Base-by-base conservation (phyloP, 1,140 invertebrate genomes). In the Ooceraea biroi region DNA sequence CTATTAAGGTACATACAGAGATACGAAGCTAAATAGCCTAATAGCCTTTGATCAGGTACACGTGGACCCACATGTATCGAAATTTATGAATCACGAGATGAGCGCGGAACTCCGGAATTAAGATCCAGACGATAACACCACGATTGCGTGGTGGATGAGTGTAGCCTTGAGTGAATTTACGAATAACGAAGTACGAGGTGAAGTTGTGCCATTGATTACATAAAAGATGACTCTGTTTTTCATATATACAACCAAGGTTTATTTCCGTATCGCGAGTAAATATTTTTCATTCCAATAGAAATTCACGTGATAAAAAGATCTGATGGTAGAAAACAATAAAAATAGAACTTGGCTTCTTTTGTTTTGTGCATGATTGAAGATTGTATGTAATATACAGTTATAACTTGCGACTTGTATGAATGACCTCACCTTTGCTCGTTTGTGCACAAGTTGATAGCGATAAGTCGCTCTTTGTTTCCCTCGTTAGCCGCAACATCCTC, bases 11-110 rank as follows among this genome's bases (percentile, higher is more conserved):
- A 83, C 19, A 50, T 50, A 82, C 41, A 55, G 12, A 52, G 48
- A 66, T 41, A 48, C 25, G 1, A 36, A 65, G 30, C 58, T 68
- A 76, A 76, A 60, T 73, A 83, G 83, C 55, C 82, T 89, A 76
- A 60, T 73, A 83, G 83, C 55, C 82, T 89, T 83, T 86, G 73
- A 72, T 83, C 83, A 83, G 86, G 63, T 88, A 85, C 83, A 88
- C 68, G 86, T 88, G 86, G 69, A 41, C 88, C 87, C 88, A 89
- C 88, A 89, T 89, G 57, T 72, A 48, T 77, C 55, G 25, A 88
- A 80, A 80, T 69, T 80, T 80, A 80, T 78, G 76, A 78, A 78
- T 80, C 65, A 30, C 71, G n/a, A 46, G 22, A 80, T 58, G 65
- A 57, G 46, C 66, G 25, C 17, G 46, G 30, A n/a, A 41, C 22